Evolutionary conservation across 2,888 invertebrate genomes (phyloP).

Genomic region (Hololepta plana): DNA sequence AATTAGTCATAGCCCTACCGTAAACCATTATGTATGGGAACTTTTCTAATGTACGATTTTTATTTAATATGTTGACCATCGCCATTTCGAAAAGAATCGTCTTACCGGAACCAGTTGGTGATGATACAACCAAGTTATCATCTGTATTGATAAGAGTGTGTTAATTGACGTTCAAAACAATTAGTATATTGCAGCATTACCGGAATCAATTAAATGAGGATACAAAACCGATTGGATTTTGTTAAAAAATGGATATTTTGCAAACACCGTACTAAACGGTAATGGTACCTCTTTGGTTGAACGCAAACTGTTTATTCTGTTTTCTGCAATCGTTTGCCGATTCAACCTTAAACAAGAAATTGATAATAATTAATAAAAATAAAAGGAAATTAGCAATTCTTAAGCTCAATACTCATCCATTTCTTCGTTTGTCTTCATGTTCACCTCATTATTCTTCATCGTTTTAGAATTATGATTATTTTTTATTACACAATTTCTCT

Average conservation of each 20-base stretch:
- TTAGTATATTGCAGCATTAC: conserved; percentile 21
- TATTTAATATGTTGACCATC: conserved; percentile 40
- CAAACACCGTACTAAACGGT: no score
- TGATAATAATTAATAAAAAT: no score
- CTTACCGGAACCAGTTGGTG: conserved; percentile 73
- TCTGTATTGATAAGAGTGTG: conserved; percentile 31
- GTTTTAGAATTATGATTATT: no score
- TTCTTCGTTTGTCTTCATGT: no score
- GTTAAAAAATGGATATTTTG: conserved; percentile 46
- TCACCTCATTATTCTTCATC: no score
- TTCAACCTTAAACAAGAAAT: no score
- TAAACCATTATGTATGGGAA: conserved; percentile 70
- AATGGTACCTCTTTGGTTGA: no score
- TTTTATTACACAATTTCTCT: no score
- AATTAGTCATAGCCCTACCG: conserved; percentile 28
- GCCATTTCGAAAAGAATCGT: conserved; percentile 71
- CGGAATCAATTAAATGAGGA: conserved; percentile 45
- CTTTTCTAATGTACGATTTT: no score
- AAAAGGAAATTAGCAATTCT: no score
- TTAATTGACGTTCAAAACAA: background rate
- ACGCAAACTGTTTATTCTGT: conserved; percentile 4
- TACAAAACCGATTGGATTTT: conserved; percentile 52
- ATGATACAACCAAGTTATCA: conserved; percentile 52
- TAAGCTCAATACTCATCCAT: no score
- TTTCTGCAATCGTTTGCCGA: no score